Conservation (phyloP, 1,140 invertebrate species). For the Sinella curviseta region DNA sequence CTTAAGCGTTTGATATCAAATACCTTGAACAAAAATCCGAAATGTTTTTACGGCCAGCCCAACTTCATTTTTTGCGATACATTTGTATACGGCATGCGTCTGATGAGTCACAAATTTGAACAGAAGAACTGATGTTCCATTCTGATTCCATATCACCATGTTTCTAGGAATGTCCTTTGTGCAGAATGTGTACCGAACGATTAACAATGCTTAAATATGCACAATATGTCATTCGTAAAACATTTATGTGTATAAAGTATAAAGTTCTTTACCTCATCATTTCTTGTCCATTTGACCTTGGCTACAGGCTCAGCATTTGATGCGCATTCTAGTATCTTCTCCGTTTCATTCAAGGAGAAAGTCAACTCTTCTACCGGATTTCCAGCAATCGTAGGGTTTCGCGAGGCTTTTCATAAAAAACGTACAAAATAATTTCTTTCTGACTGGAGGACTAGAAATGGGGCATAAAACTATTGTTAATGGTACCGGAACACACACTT, state of each 20-base stretch:
- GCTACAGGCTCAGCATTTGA: conserved; percentile 7
- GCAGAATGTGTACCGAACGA: too few species aligned
- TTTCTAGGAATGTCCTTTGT: conserved; percentile 16
- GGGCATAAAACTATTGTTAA: background rate
- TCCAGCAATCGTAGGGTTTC: background rate
- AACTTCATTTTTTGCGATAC: conserved; percentile 30
- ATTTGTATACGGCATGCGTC: conserved; percentile 37
- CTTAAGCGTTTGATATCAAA: background rate
- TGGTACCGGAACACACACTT: background rate
- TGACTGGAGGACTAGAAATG: background rate
- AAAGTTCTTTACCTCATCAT: conserved; percentile 23
- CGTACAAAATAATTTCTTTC: too few species aligned
- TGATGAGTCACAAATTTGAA: conserved; percentile 32
- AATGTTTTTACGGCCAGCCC: conserved; percentile 30
- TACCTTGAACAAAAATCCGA: conserved; percentile 34
- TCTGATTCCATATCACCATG: conserved; percentile 16
- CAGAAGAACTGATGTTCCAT: conserved; percentile 28
- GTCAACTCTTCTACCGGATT: background rate
- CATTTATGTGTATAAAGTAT: background rate
- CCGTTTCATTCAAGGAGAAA: conserved; percentile 37
- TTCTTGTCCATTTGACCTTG: conserved; percentile 34
- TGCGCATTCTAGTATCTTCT: conserved; percentile 28
- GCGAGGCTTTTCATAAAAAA: too few species aligned
- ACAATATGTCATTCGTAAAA: background rate
- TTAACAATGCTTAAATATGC: background rate